These are phyloP conservation scores for Galerucella nymphaeae DNA, from an alignment of 2,888 invertebrate genomes.

Conservation along the genomic window DNA sequence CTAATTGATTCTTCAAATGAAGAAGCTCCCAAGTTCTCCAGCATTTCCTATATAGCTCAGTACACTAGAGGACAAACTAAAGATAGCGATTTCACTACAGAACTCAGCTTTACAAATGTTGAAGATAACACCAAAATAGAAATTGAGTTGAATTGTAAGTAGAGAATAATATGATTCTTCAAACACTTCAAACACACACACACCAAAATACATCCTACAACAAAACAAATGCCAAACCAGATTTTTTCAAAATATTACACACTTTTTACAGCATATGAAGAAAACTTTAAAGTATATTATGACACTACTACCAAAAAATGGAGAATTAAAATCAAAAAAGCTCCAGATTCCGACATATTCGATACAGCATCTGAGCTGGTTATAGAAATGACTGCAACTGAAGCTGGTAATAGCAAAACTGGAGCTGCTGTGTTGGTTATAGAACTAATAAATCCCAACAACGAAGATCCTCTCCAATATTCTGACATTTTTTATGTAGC, in stretches of 20 bases:
- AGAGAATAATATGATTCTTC: not conserved
- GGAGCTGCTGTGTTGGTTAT: conserved; percentile 31
- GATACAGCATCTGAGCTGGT: conserved; percentile 22
- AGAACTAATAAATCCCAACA: conserved; percentile 9
- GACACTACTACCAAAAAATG: conserved; percentile 6
- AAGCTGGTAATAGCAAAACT: not conserved
- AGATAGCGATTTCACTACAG: conserved; percentile 22
- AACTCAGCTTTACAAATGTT: conserved; percentile 17
- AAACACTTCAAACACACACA: not conserved
- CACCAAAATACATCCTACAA: not conserved
- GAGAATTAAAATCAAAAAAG: conserved; percentile 8
- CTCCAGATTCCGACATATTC: not conserved
- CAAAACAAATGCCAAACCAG: not conserved
- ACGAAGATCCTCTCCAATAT: conserved; percentile 18
- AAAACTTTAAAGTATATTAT: conserved; percentile 28
- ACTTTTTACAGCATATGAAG: conserved; percentile 36
- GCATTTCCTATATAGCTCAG: conserved; percentile 22
- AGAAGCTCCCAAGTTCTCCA: conserved; percentile 18
- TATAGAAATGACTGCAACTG: conserved; percentile 19
- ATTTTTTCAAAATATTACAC: not conserved
- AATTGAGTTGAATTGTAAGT: no score
- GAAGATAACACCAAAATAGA: conserved; percentile 9
- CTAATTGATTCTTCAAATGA: not conserved
- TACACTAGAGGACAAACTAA: conserved; percentile 18
- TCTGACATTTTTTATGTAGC: conserved; percentile 34